Evolutionary conservation across 1,140 invertebrate genomes (phyloP), one percentile per base, ranked within the genome.

Genomic region (Phenacoccus solenopsis): DNA sequence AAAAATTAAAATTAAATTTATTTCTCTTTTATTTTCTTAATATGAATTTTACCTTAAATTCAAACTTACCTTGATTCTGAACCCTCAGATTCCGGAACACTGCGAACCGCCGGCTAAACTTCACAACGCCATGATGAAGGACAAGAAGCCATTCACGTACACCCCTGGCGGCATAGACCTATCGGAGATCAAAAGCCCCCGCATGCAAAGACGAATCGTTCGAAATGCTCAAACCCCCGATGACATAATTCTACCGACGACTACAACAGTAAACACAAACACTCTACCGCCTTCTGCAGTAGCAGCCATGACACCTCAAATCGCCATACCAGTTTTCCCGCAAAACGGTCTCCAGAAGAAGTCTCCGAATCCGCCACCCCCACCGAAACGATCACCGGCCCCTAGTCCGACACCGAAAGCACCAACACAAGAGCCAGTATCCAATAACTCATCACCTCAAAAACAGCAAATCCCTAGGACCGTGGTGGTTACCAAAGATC

Each of bases 131-230:
- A 93, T 96, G 91, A 93, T 90, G 72, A 93, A 94, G 80, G 93
- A 96, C 77, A 96, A 95, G 78, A 95, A 93, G 77, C 93, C 93
- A 0, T 96, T 96, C 78, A 96, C 93, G 1, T 96, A 96, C 77
- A 94, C 93, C 16, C 93, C 93, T 1, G 86, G 86, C 1, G 93
- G 93, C 69, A 82, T 96, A 59, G 92, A 96, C 78, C 81, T 96
- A 25, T 92, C 90, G 0, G 91, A 96, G 78, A 94, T 96, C 35
- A 84, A 86, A 71, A 94, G 90, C 70, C 93, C 93, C 1, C 84
- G 91, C 73, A 94, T 96, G 90, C 89, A 90, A 13, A 83, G 91
- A 73, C 81, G 92, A 49, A 83, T 93, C 73, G 85, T 84, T 68
- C 81, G 84, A 70, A 85, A 86, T 67, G 82, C 79, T n/a, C 81